phyloP scores from a whole-genome alignment of 2,888 invertebrate species.

The Polydrusus pterygomalis region DNA sequence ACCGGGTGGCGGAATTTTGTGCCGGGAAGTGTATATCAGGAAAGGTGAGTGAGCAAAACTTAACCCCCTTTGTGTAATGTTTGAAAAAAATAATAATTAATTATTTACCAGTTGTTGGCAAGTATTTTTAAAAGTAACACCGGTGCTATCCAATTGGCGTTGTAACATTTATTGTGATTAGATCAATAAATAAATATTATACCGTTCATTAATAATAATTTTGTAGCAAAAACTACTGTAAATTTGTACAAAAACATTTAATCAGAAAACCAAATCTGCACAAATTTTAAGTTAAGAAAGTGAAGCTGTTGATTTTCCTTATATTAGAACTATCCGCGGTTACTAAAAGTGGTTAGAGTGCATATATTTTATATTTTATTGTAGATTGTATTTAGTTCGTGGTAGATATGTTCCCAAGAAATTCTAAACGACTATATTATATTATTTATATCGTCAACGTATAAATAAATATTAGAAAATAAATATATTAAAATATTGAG shows the following conservation, averaged over 20 bases:
- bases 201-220: no score
- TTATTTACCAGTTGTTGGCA: no score
- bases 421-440: slow-evolving; percentile 47
- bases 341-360: slow-evolving; percentile 47
- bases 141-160: neutral
- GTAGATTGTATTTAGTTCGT: slow-evolving; percentile 49
- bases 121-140: neutral
- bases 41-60: no score
- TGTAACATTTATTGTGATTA: no score
- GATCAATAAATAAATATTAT: neutral
- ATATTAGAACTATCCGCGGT: slow-evolving; percentile 30
- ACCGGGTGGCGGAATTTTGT: no score
- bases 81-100: no score
- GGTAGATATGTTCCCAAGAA: slow-evolving; percentile 46
- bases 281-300: slow-evolving; percentile 28
- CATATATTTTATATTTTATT: slow-evolving; percentile 50
- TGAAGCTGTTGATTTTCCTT: slow-evolving; percentile 27
- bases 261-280: slow-evolving; percentile 14
- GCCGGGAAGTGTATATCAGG: no score
- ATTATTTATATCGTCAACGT: slow-evolving; percentile 50
- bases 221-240: neutral
- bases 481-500: slow-evolving; percentile 33
- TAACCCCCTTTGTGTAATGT: no score
- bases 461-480: slow-evolving; percentile 53
- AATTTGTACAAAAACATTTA: slow-evolving; percentile 25